Base-by-base conservation (phyloP, 2,113 vertebrate genomes). In the Lagopus leucura region DNA sequence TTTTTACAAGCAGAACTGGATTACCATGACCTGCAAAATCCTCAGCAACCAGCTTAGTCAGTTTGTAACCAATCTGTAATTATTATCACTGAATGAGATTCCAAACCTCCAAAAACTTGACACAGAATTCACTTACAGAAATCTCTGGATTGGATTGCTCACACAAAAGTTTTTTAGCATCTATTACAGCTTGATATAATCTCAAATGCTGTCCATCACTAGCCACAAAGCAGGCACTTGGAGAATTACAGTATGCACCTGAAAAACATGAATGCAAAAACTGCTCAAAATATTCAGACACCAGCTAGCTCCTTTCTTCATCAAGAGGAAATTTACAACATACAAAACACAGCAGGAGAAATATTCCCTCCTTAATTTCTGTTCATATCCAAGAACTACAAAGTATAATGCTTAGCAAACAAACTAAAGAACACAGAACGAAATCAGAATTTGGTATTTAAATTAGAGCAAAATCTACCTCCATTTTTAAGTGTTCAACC, bases 201-300 rank as follows among this genome's bases (percentile, higher is more conserved):
- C 99, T 98, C 90, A 99, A 98, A 74, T 98, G 98, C 3, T 98
- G 98, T 36, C 99, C 99, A 13, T 99, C 99, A 94, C 98, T 99
- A 75, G 99, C 99, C 75, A 99, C 98, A 88, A 99, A 99, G 97
- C 99, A 99, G 79, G 99, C 99, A 94, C 99, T 99, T 96, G 99
- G 99, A 87, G 99, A 99, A 97, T 99, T 99, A 94, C 99, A 99
- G 87, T 99, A 99, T 30, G 97, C 97, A 97, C 99, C 99, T 99
- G 93, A 79, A 96, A 97, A 93, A 40, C 27, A 97, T 88, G 86
- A 74, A 93, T 7, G 70, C 72, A 94, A 9, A 86, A 76, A 90
- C 5, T 18, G 11, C 4, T 43, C 52, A 43, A 54, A 30, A 34
- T 48, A 76, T 24, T 79, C 24, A 57, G 82, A 79, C 16, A 58